phyloP scores from a whole-genome alignment of 2,113 vertebrate species.

The Amphiprion percula region DNA sequence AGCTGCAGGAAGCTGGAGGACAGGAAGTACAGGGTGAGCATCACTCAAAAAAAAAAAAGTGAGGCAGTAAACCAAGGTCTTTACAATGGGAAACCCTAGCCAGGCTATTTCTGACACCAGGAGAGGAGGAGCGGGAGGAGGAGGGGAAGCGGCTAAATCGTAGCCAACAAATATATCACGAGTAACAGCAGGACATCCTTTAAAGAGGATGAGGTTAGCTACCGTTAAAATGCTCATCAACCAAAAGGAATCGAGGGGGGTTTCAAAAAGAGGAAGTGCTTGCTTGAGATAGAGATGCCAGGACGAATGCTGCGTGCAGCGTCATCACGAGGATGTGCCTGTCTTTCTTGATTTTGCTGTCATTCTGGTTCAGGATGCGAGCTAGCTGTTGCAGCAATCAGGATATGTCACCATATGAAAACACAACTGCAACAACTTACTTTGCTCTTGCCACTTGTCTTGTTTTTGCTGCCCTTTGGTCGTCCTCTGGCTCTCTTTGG shows the following conservation, averaged over 20 bases:
- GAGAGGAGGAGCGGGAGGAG: not conserved
- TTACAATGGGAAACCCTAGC: conserved; percentile 58
- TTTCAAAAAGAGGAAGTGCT: conserved; percentile 18
- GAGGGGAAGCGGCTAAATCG: conserved; percentile 19
- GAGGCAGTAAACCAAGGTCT: conserved; percentile 53
- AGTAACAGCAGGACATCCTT: conserved; percentile 60
- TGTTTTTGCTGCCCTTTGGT: conserved; percentile 98
- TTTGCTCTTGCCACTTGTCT: conserved; percentile 89
- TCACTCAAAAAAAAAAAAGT: conserved; percentile 38
- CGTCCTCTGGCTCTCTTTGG: conserved; percentile 95
- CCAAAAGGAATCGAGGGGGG: not conserved
- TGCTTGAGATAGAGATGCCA: not conserved
- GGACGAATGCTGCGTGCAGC: too few relatives aligned
- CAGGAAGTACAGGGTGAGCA: conserved; percentile 79
- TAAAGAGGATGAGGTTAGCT: conserved; percentile 55
- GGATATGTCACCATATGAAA: not conserved
- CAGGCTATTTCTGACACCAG: conserved; percentile 65
- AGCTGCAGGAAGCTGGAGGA: conserved; percentile 80
- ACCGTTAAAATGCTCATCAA: conserved; percentile 39
- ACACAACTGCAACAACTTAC: conserved; percentile 78
- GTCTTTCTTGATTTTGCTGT: not conserved
- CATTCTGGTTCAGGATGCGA: not conserved
- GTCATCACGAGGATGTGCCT: not conserved
- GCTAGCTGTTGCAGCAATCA: not conserved
- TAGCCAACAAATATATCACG: conserved; percentile 54